Conservation (phyloP, 2,797 vertebrate genomes). For the Heterohyrax brucei region DNA sequence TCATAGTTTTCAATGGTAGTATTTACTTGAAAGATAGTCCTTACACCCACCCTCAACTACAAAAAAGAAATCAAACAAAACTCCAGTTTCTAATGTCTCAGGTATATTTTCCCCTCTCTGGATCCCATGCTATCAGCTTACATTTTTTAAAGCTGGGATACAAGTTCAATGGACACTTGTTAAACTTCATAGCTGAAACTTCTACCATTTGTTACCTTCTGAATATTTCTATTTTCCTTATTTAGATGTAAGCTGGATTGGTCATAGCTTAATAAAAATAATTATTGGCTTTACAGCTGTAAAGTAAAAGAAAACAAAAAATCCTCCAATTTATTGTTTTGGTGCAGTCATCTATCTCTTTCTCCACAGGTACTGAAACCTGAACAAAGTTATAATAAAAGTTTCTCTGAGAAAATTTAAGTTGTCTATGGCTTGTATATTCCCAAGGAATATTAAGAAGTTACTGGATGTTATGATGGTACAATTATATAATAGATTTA, state of each 20-base stretch:
- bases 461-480: background rate
- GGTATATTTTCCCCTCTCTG: background rate
- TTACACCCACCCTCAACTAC: conserved; percentile 25
- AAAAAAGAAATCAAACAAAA: conserved; percentile 45
- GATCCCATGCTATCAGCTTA: conserved; percentile 70
- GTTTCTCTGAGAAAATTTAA: conserved; percentile 43
- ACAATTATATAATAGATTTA: background rate
- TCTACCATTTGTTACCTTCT: conserved; percentile 83
- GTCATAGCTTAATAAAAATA: conserved; percentile 68
- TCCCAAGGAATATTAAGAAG: conserved; percentile 31
- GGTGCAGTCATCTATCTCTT: background rate
- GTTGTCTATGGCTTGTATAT: background rate
- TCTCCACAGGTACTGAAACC: background rate
- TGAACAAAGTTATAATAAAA: conserved; percentile 18
- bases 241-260: conserved; percentile 27
- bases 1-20: conserved; percentile 9
- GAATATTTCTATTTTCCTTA: conserved; percentile 82
- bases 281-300: conserved; percentile 64
- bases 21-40: conserved; percentile 44
- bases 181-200: conserved; percentile 77
- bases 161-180: conserved; percentile 70
- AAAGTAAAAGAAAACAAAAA: conserved; percentile 30
- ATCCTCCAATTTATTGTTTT: background rate
- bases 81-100: background rate
- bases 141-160: conserved; percentile 69